Evolutionary conservation across 2,888 invertebrate species (phyloP).

Genomic region (Drosophila imparisetae): DNA sequence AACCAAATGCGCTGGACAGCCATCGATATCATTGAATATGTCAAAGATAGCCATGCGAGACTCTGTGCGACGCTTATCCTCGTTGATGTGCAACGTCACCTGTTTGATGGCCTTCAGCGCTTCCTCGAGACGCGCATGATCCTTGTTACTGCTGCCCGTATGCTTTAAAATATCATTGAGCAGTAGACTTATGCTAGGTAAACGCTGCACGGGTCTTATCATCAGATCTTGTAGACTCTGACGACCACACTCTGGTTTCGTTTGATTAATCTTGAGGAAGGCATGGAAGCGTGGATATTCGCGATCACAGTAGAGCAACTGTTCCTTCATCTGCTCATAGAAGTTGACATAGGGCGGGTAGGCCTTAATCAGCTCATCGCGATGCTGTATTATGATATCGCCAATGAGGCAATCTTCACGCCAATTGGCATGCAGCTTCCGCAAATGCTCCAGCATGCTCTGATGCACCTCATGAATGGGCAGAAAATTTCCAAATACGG

Average conservation of each 20-base stretch:
- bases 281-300: constrained; percentile 98
- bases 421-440: constrained; percentile 88
- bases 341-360: constrained; percentile 99
- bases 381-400: constrained; percentile 93
- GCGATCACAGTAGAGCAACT: constrained; percentile 94
- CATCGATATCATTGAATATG: constrained; percentile 98
- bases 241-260: constrained; percentile 97
- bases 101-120: constrained; percentile 95
- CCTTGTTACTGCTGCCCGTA: constrained; percentile 94
- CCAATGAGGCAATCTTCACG: constrained; percentile 95
- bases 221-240: constrained; percentile 97
- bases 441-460: constrained; percentile 88
- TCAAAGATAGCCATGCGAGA: constrained; percentile 98
- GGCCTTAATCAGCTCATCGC: constrained; percentile 94
- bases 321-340: constrained; percentile 98
- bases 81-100: constrained; percentile 98
- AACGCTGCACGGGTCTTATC: constrained; percentile 98
- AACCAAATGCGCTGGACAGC: constrained; percentile 96
- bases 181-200: constrained; percentile 97
- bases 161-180: constrained; percentile 97
- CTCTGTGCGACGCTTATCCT: constrained; percentile 98
- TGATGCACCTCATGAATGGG: constrained; percentile 97
- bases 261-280: constrained; percentile 97
- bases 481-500: constrained; percentile 97
- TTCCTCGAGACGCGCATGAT: constrained; percentile 92